Base-by-base conservation (phyloP, 2,113 vertebrate genomes). In the Pithys albifrons region DNA sequence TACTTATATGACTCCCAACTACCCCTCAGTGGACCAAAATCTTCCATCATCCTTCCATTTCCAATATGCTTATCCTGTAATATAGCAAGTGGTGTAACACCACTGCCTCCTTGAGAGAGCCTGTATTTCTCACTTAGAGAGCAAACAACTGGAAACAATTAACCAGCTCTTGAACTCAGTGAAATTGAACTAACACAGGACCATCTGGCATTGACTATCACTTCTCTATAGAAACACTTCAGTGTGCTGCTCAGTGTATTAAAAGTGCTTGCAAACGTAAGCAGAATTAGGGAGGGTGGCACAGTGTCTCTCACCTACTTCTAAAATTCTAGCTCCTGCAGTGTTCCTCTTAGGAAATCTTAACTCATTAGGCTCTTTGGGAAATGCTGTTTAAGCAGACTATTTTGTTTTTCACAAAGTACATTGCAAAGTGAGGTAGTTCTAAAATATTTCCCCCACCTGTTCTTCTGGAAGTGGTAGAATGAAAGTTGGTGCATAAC, bases 91-190 rank as follows among this genome's bases (percentile, higher is more conserved):
- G 81, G 65, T 54, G 2, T 25, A 49, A 74, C 54, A 77, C 52
- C 77, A 57, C 58, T 31, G 13, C 69, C 61, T 91, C 51, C 76
- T 91, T 91, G 90, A 90, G 54, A 54, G 82, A 89, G 70, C 28
- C 61, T 91, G 23, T 55, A 14, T 86, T 78, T 89, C 92, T 94
- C 89, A 85, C 86, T 65, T 69, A 76, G 28, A 91, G 80, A 96
- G 58, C 78, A 96, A 95, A 85, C 74, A 94, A 86, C 88, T 69
- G 80, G 89, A 97, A 97, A 54, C 84, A 94, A 92, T 97, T 95
- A 96, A 86, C 80, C 75, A 94, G 7, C 70, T 84, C 83, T 64
- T 82, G 85, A 96, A 95, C 92, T 78, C 54, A 6, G 52, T 69
- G 71, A 89, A 96, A 91, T 51, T 75, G 95, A 89, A 92, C 62